A percentile compares a stretch with the other conserved stretches of the same genome.
Conservation (phyloP, 2,113 vertebrate genomes). For the Ornithorhynchus anatinus region DNA sequence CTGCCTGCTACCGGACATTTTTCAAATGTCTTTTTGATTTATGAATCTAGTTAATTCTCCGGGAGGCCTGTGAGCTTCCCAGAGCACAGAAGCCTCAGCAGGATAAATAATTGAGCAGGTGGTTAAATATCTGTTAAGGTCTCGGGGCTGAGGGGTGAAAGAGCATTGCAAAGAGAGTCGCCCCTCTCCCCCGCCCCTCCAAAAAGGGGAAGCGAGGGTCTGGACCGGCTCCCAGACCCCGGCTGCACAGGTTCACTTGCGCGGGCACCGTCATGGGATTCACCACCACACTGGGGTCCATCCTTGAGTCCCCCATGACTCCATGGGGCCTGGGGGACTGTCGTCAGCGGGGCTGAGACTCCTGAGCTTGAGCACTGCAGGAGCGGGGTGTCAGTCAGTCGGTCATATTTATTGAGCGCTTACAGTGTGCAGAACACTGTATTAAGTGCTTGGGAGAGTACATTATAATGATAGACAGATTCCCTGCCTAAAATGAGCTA, state of each 20-base stretch:
- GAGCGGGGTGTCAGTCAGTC: no score
- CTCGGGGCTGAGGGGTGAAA: constrained; percentile 43
- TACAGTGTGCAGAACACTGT: no score
- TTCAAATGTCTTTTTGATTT: constrained; percentile 75
- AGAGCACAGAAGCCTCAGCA: constrained; percentile 44
- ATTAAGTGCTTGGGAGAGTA: no score
- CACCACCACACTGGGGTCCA: no score
- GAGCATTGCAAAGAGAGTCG: neutral
- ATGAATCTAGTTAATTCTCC: constrained; percentile 75
- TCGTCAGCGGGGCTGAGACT: no score
- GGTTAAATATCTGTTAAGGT: constrained; percentile 72
- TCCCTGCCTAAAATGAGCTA: no score
- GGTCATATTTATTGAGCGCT: no score
- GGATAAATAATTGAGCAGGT: constrained; percentile 78
- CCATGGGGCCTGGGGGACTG: neutral
- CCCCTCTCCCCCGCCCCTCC: neutral
- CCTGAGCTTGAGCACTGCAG: no score
- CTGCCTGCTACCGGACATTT: constrained; percentile 62
- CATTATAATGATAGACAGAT: no score
- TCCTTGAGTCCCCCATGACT: neutral
- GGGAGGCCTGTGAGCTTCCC: constrained; percentile 67
- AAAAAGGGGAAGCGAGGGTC: rapidly evolving
- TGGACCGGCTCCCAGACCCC: neutral
- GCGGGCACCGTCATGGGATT: no score
- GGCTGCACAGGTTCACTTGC: no score